Percentiles rank a stretch among this genome's conserved stretches.
phyloP scores from a whole-genome alignment of 2,888 invertebrate species.

The Folsomia manolachei region DNA sequence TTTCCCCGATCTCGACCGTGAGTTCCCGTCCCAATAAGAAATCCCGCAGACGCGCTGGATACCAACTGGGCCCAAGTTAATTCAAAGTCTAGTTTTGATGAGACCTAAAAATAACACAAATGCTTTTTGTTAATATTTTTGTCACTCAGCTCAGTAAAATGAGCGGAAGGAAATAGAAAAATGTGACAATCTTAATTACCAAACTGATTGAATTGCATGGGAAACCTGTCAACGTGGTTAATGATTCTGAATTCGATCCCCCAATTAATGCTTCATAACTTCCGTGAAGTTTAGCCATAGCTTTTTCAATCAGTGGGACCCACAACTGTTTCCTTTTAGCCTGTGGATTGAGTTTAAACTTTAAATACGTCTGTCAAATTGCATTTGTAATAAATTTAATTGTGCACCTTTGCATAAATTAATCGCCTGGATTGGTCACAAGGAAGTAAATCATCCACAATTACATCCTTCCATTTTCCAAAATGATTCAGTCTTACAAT shows the following conservation, averaged over 20 bases:
- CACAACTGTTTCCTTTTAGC: conserved; percentile 73
- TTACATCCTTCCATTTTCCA: conserved; percentile 90
- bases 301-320: conserved; percentile 98
- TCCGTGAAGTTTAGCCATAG: conserved; percentile 94
- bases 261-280: conserved; percentile 94
- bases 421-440: conserved; percentile 86
- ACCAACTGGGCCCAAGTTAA: conserved; percentile 89
- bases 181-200: too few relatives aligned
- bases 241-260: conserved; percentile 85
- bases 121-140: neutral
- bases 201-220: conserved; percentile 93
- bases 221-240: conserved; percentile 61
- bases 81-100: conserved; percentile 74
- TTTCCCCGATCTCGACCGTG: conserved; percentile 78
- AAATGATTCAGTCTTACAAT: conserved; percentile 92
- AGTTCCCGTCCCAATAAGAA: conserved; percentile 82
- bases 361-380: too few relatives aligned
- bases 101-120: neutral
- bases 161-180: neutral
- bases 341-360: too few relatives aligned
- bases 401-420: conserved; percentile 80
- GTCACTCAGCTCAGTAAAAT: neutral
- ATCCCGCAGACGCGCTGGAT: conserved; percentile 83
- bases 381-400: neutral
- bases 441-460: conserved; percentile 92